phyloP scores from a whole-genome alignment of 1,140 invertebrate genomes.

The Ericerus pela region DNA sequence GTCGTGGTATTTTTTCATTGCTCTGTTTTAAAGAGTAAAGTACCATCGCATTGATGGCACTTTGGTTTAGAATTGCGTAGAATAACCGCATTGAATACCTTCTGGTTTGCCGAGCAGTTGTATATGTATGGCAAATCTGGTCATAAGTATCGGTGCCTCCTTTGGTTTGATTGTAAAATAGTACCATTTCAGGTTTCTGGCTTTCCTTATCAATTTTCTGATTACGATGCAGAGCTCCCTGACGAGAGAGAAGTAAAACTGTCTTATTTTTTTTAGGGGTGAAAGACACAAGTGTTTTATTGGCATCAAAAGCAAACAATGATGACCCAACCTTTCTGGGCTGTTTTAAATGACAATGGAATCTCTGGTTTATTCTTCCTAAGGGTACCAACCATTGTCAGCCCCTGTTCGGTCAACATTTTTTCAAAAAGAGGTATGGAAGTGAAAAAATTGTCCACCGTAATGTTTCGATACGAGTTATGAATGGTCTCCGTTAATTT shows the following conservation, averaged over 20 bases:
- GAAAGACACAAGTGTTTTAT: constrained; percentile 18
- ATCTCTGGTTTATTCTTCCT: constrained; percentile 29
- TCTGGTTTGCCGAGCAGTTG: constrained; percentile 18
- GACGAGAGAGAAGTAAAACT: constrained; percentile 25
- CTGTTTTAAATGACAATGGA: constrained; percentile 18
- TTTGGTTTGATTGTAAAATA: constrained; percentile 31
- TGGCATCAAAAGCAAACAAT: constrained; percentile 3
- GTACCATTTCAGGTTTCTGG: constrained; percentile 30
- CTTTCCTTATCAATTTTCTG: constrained; percentile 20
- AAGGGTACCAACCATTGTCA: constrained; percentile 26
- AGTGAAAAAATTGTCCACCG: constrained; percentile 31
- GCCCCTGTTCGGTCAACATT: constrained; percentile 18
- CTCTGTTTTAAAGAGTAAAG: background rate
- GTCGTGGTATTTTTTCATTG: background rate
- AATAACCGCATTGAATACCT: constrained; percentile 26
- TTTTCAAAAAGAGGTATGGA: constrained; percentile 25
- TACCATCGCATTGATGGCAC: constrained; percentile 25
- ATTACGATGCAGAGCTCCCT: constrained; percentile 24
- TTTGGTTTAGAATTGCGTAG: constrained; percentile 26
- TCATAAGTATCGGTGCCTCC: constrained; percentile 30
- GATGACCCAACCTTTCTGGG: constrained; percentile 5
- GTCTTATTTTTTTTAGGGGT: constrained; percentile 23
- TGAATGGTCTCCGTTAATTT: constrained; percentile 21
- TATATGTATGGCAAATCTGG: constrained; percentile 24
- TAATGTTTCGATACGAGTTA: constrained; percentile 25